These are phyloP conservation scores for Xanthia togata DNA, from an alignment of 2,888 invertebrate species.

Conservation along the genomic window DNA sequence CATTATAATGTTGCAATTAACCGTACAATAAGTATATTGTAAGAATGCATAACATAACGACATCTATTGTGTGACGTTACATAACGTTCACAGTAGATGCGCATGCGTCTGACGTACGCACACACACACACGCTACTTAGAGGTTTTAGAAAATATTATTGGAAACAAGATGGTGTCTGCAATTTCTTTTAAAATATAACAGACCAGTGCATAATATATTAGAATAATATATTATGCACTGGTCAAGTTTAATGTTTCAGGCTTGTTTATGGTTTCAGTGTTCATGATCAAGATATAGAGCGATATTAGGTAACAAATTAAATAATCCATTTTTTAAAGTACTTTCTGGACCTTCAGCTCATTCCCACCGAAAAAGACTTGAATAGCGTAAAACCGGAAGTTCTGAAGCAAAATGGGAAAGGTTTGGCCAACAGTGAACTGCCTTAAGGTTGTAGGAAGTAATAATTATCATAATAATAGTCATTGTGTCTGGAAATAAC, in stretches of 20 bases:
- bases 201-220: no score
- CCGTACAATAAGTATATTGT: constrained; percentile 29
- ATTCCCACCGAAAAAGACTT: neutral
- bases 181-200: neutral
- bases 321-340: neutral
- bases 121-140: neutral
- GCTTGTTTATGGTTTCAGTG: neutral
- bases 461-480: neutral
- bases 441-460: constrained; percentile 19
- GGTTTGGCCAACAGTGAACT: neutral
- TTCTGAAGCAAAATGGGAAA: neutral
- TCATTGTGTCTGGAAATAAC: neutral
- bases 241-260: neutral
- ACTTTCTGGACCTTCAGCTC: neutral
- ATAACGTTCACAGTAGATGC: constrained; percentile 55
- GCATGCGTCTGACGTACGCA: constrained; percentile 15
- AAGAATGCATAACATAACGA: constrained; percentile 42
- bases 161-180: neutral
- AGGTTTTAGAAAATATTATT: neutral
- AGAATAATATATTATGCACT: neutral
- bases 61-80: constrained; percentile 55
- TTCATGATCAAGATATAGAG: neutral
- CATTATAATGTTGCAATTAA: constrained; percentile 44
- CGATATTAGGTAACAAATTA: neutral
- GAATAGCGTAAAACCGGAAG: neutral